Evolutionary conservation across 2,113 vertebrate species (phyloP).

Genomic region (Nesospiza acunhae): DNA sequence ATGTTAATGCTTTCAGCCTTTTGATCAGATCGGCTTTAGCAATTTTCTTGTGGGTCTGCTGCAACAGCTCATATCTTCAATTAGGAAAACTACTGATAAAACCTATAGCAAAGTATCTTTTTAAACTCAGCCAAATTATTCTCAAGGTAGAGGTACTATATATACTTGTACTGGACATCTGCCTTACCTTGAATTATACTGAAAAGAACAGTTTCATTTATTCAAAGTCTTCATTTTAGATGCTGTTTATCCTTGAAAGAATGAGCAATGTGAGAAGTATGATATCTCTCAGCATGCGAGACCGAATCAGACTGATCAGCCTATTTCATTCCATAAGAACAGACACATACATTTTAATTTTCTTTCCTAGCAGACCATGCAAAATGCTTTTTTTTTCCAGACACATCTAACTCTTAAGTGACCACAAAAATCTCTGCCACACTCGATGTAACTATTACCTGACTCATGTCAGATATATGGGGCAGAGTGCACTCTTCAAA

Average conservation of each 20-base stretch:
- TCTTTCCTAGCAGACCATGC: background rate
- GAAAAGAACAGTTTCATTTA: background rate
- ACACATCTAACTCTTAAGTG: background rate
- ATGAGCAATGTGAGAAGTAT: background rate
- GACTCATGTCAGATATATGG: background rate
- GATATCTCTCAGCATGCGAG: background rate
- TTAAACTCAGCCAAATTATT: background rate
- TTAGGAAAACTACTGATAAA: background rate
- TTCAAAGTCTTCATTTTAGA: background rate
- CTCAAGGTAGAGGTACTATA: background rate
- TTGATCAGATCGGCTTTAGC: background rate
- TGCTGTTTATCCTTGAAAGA: slow-evolving; percentile 7
- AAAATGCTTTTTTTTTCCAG: background rate
- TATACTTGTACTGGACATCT: background rate
- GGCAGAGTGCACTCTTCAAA: background rate
- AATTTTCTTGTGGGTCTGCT: background rate
- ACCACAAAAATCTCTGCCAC: background rate
- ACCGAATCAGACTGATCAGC: background rate
- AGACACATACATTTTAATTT: slow-evolving; percentile 35
- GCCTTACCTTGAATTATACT: background rate
- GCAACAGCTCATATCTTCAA: background rate
- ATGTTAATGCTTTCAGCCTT: background rate
- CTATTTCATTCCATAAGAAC: background rate
- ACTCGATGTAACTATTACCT: background rate
- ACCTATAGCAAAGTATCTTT: background rate